Conservation (phyloP, 1,140 invertebrate genomes). For the Drosophila insularis region DNA sequence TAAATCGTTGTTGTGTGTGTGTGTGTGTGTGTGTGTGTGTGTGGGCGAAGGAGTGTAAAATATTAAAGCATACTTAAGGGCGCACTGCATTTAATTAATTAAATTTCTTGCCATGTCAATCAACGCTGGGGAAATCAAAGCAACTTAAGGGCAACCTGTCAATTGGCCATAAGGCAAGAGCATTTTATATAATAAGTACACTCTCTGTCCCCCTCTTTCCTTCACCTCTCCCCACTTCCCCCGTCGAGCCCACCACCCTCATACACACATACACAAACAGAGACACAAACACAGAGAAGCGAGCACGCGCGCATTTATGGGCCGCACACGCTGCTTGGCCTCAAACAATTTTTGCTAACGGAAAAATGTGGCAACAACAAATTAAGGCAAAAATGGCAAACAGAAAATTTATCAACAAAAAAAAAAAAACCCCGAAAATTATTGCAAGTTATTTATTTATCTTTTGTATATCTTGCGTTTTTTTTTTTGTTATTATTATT, state of each 20-base stretch:
- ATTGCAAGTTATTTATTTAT: background rate
- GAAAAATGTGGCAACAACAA: background rate
- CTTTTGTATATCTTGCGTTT: background rate
- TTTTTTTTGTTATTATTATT: constrained; percentile 23
- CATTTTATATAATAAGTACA: constrained; percentile 75
- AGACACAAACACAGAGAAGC: constrained; percentile 21
- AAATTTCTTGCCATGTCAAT: constrained; percentile 36
- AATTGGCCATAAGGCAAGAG: constrained; percentile 41
- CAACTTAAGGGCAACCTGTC: constrained; percentile 25
- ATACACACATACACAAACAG: constrained; percentile 36
- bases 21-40: constrained; percentile 19
- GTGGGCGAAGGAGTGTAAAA: constrained; percentile 26
- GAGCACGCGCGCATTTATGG: constrained; percentile 21
- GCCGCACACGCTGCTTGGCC: constrained; percentile 11
- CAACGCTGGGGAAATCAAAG: constrained; percentile 36
- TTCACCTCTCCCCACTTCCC: background rate
- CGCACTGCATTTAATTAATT: constrained; percentile 60
- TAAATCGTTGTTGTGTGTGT: background rate
- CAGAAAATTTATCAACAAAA: background rate
- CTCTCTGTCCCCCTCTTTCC: constrained; percentile 30
- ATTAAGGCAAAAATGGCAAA: background rate
- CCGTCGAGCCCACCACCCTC: constrained; percentile 15
- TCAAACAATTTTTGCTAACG: constrained; percentile 8
- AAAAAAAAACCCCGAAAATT: background rate
- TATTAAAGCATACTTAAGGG: constrained; percentile 66